Evolutionary conservation across 2,797 vertebrate genomes (phyloP).

Genomic region (Numenius phaeopus): DNA sequence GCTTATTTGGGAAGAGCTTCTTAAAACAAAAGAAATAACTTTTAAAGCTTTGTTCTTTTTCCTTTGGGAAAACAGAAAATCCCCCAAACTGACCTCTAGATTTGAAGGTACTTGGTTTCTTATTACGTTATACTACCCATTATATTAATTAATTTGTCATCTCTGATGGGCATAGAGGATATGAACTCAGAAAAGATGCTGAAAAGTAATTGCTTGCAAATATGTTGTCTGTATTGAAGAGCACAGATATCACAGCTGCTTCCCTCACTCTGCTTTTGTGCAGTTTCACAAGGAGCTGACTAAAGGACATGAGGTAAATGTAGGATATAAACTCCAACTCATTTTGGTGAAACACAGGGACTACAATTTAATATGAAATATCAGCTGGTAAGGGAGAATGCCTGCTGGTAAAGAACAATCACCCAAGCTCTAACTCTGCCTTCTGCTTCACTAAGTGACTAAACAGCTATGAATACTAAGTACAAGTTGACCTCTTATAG

Average conservation of each 20-base stretch:
- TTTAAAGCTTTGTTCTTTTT: not conserved
- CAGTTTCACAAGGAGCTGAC: constrained; percentile 58
- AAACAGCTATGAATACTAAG: not conserved
- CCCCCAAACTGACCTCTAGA: not conserved
- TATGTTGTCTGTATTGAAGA: constrained; percentile 56
- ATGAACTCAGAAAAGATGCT: constrained; percentile 57
- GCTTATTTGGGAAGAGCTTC: not conserved
- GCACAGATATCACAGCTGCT: constrained; percentile 75
- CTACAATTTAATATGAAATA: constrained; percentile 66
- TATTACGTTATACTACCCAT: not conserved
- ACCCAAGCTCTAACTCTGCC: constrained; percentile 16
- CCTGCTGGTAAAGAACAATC: constrained; percentile 54
- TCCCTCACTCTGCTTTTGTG: constrained; percentile 68
- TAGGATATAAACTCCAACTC: constrained; percentile 29
- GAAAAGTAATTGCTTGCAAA: constrained; percentile 71
- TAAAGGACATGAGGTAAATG: constrained; percentile 70
- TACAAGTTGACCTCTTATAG: not conserved
- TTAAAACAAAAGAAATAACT: not conserved
- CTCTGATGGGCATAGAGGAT: constrained; percentile 23
- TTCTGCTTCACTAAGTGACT: constrained; percentile 24
- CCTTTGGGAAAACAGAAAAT: not conserved
- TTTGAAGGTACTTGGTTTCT: constrained; percentile 11
- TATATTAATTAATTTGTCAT: constrained; percentile 65
- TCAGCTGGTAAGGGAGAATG: constrained; percentile 59
- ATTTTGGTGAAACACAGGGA: constrained; percentile 56